Percentiles rank a stretch among this genome's conserved stretches.
Evolutionary conservation across 2,797 vertebrate species (phyloP).

Genomic region (Sebastes kiyomatsui): DNA sequence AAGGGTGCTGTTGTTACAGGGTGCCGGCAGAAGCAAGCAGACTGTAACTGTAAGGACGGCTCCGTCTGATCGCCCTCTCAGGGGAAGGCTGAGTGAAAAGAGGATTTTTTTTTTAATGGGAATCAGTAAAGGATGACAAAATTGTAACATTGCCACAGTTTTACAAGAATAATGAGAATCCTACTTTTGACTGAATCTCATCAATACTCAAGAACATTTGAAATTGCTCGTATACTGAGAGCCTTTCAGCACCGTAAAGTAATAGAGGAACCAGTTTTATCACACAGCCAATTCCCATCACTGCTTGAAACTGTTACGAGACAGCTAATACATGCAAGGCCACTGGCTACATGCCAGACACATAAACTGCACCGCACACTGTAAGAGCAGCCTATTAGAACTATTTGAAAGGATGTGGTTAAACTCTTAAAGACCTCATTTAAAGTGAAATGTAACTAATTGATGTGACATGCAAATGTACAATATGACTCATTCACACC

Average conservation of each 20-base stretch:
- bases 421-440: not conserved
- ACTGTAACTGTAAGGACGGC: not conserved
- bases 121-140: not conserved
- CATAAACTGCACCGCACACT: not conserved
- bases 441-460: not conserved
- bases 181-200: not conserved
- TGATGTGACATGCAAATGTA: not conserved
- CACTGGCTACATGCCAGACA: not conserved
- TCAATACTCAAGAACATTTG: conserved; percentile 2
- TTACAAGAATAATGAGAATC: not conserved
- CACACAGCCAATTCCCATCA: conserved; percentile 16
- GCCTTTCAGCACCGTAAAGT: not conserved
- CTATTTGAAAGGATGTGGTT: not conserved
- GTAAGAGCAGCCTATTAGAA: not conserved
- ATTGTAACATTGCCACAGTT: not conserved
- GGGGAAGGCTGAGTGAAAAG: not conserved
- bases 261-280: not conserved
- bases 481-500: not conserved
- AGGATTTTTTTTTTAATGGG: conserved; percentile 9
- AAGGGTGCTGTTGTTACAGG: not conserved
- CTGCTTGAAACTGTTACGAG: not conserved
- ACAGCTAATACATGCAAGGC: not conserved
- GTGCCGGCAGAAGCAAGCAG: not conserved
- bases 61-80: not conserved
- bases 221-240: not conserved